Evolutionary conservation across 64 coral and sea anemone genomes (phyloP), one percentile per base, ranked within the genome.

Genomic region (Montipora foliosa): DNA sequence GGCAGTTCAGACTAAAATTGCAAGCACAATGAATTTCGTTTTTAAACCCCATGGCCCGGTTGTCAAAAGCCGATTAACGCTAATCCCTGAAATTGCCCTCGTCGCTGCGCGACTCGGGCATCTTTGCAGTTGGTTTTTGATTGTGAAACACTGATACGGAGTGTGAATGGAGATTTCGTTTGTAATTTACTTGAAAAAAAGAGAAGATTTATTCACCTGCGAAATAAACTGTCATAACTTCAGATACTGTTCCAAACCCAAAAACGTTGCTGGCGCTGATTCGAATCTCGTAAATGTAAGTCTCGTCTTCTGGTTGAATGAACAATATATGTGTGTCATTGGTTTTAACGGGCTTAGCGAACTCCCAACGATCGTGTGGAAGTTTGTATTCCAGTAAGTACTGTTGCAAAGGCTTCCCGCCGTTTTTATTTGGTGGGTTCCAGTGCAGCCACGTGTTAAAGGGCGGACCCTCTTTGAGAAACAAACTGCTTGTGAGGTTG

Each of bases 361-460:
- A 16, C 25, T 67, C 16, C 82, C 82, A 85, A 67, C 64, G 64
- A 2, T 15, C 47, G 0, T 45, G 16, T 16, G 8, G 16, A 69
- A 69, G 61, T 70, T 85, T 85, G 19, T 85, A 85, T 67, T 85
- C 82, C 60, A 85, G 5, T 49, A 15, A 47, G 64, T 85, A 85
- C 8, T 85, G 44, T 64, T 67, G 7, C 61, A 85, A 44, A 50
- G 62, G 44, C 60, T 44, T 48, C 20, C 62, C 82, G 44, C 82
- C 82, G 45, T 69, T 50, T 21, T 85, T 62, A 69, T 69, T 58
- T 6, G 82, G 82, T 8, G 37, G 82, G 46, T n/a, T 85, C 82
- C 82, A 85, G 5, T 44, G 17, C 1, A 85, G 14, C 64, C 64
- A 4, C 8, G 19, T 58, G 19, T 49, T 44, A 69, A 69, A 85